A percentile compares a stretch with the other conserved stretches of the same genome.
These are phyloP conservation scores for Helostoma temminkii DNA, from an alignment of 2,797 vertebrate species.

Conservation along the genomic window DNA sequence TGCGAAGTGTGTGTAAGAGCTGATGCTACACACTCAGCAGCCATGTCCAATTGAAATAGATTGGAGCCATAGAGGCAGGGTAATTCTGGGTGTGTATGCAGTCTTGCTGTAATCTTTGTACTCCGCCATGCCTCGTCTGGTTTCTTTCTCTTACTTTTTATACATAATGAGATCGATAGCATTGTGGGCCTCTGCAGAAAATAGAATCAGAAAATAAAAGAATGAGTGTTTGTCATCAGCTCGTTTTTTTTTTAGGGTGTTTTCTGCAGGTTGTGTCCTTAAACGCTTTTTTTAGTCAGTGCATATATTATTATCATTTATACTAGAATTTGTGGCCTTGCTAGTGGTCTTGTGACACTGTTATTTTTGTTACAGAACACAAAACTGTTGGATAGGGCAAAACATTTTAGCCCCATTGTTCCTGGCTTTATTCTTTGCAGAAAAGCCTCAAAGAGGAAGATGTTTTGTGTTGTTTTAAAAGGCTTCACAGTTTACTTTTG, in stretches of 20 bases:
- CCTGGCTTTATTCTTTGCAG: too few species aligned
- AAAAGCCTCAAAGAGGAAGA: too few species aligned
- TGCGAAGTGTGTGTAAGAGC: conserved; percentile 57
- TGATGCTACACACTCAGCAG: conserved; percentile 66
- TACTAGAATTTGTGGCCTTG: not conserved
- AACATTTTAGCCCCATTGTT: too few species aligned
- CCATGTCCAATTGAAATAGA: conserved; percentile 83
- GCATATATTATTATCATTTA: not conserved
- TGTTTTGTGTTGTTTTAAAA: too few species aligned
- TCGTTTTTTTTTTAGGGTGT: not conserved
- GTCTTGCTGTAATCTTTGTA: conserved; percentile 59
- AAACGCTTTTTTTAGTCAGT: not conserved
- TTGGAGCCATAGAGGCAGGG: conserved; percentile 70
- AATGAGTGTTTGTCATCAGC: conserved; percentile 3
- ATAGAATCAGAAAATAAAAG: conserved; percentile 47
- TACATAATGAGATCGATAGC: conserved; percentile 70
- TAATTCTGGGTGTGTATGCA: conserved; percentile 59
- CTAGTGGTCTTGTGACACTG: not conserved
- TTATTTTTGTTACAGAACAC: not conserved
- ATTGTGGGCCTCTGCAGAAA: conserved; percentile 42
- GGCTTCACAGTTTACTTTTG: too few species aligned
- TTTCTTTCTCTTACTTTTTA: conserved; percentile 59
- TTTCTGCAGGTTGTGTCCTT: not conserved
- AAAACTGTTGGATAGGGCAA: too few species aligned
- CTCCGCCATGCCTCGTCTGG: conserved; percentile 51